Evolutionary conservation across 1,140 invertebrate species (phyloP), one percentile per base, ranked within the genome.

Genomic region (Paralvinella palmiformis): DNA sequence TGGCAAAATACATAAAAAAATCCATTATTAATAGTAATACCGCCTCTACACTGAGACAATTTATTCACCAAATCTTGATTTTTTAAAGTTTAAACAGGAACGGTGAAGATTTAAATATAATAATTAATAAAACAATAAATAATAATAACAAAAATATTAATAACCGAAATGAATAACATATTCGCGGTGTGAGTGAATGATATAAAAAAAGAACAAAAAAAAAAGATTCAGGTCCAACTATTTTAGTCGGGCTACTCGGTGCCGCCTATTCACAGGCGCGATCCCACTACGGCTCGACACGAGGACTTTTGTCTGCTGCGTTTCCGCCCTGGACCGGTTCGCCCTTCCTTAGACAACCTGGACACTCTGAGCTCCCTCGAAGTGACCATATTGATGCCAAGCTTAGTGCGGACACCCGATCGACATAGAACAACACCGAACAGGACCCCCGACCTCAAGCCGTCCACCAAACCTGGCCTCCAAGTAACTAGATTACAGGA

Each of bases 251-350:
- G 91, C 90, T 92, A 85, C 81, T 82, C 84, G 84, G 84, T 82
- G 84, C 85, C 84, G 83, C 86, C 85, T 88, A 91, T 91, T 94
- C 92, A 90, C 89, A 86, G 90, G 86, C 89, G 91, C 92, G 87
- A 91, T 93, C 91, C 91, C 91, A 91, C 91, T 94, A 93, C 91
- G 92, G 90, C 89, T 84, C 88, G 84, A 89, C 90, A 90, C 90
- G 91, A 90, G 87, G 88, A 89, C 90, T 94, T 91, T 92, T 91
- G 90, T 89, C 89, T 93, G 91, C 90, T 92, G 87, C 86, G 88
- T 94, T 91, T 89, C 91, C 90, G 89, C 88, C 88, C 91, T 94
- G 91, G 90, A 91, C 91, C 91, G 88, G 85, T 94, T 84, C 91
- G 87, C 89, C 89, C 87, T 90, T 94, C 91, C 86, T 94, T 84